phyloP scores from a whole-genome alignment of 2,888 invertebrate species.

The Tenodera sinensis region DNA sequence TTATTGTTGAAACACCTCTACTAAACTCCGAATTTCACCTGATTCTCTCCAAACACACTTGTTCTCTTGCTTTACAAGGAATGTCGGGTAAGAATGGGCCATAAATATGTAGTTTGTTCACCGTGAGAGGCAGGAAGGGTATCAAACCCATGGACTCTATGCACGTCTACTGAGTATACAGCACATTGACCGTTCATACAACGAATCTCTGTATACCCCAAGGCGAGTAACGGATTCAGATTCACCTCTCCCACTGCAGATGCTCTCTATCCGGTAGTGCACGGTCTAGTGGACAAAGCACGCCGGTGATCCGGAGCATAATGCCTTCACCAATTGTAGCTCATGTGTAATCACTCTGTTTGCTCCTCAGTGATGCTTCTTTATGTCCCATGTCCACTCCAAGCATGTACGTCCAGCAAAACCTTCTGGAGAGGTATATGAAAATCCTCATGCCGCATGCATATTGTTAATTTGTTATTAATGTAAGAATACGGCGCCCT shows the following conservation, averaged over 20 bases:
- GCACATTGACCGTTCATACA: not conserved
- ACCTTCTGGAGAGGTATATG: not conserved
- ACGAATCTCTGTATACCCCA: not conserved
- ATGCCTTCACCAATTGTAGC: not conserved
- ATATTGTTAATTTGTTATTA: too few relatives aligned
- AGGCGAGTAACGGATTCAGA: not conserved
- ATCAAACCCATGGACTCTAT: not conserved
- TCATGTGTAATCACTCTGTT: not conserved
- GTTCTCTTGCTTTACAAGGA: too few relatives aligned
- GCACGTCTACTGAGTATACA: not conserved
- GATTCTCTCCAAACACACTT: too few relatives aligned
- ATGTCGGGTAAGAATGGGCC: too few relatives aligned
- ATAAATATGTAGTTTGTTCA: too few relatives aligned
- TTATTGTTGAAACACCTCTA: too few relatives aligned
- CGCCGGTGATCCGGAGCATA: not conserved
- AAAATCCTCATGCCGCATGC: not conserved
- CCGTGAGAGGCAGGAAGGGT: too few relatives aligned
- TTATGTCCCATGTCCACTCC: not conserved
- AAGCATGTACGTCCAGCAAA: too few relatives aligned
- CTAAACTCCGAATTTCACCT: too few relatives aligned
- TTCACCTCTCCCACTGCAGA: not conserved
- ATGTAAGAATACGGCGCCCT: too few relatives aligned
- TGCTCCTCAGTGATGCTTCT: not conserved
- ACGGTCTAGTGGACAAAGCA: not conserved
- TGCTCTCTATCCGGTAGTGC: not conserved